Percentiles rank a stretch among this genome's conserved stretches.
Evolutionary conservation across 2,797 vertebrate species (phyloP).

Genomic region (Aotus griseimembra): DNA sequence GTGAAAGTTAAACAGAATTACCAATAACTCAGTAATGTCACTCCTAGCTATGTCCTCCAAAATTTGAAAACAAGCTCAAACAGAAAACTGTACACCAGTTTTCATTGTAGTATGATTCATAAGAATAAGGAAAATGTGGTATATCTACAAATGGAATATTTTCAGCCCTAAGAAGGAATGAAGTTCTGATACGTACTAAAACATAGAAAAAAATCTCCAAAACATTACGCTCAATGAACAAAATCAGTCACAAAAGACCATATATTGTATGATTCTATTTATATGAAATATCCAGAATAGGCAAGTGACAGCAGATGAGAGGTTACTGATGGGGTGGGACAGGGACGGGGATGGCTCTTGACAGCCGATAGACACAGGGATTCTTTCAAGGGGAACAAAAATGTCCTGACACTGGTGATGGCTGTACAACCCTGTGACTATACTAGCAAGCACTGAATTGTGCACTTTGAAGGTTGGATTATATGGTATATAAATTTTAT

Average conservation of each 20-base stretch:
- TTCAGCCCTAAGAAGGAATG: background rate
- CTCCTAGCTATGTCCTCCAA: background rate
- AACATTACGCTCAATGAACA: background rate
- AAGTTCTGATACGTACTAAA: background rate
- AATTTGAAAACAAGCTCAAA: slow-evolving; percentile 25
- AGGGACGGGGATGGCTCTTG: background rate
- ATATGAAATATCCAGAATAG: background rate
- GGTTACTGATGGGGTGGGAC: background rate
- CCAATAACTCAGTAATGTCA: background rate
- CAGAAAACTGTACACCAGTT: background rate
- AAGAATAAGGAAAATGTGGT: background rate
- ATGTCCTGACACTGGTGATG: background rate
- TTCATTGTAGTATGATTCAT: background rate
- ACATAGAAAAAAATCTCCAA: background rate
- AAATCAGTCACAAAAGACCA: background rate
- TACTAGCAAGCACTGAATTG: background rate
- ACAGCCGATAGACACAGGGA: background rate
- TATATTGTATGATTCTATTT: background rate
- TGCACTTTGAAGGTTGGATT: background rate
- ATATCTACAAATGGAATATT: background rate
- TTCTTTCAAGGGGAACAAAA: slow-evolving; percentile 1
- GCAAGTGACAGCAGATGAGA: background rate
- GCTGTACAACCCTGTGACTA: background rate
- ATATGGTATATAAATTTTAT: background rate
- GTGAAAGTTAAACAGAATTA: background rate